A percentile compares a stretch with the other conserved stretches of the same genome.
Conservation (phyloP, 2,888 invertebrate genomes). For the Dusona sp. region DNA sequence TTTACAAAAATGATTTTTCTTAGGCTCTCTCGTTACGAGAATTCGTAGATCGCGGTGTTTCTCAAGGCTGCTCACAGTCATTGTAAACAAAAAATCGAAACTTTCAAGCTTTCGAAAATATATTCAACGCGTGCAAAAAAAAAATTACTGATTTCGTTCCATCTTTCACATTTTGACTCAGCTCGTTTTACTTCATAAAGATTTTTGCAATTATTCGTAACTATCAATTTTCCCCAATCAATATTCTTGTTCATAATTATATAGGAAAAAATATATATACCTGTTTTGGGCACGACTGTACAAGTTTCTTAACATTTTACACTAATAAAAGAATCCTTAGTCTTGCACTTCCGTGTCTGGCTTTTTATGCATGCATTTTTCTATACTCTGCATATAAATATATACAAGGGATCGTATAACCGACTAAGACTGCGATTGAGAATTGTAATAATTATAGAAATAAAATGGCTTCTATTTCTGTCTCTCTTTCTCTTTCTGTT, state of each 20-base stretch:
- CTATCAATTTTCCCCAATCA: too few species aligned
- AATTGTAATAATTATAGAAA: constrained; percentile 52
- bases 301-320: background rate
- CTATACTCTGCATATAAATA: background rate
- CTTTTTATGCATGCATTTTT: background rate
- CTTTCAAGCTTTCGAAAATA: background rate
- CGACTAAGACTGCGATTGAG: constrained; percentile 23
- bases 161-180: background rate
- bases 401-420: constrained; percentile 14
- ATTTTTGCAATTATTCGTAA: background rate
- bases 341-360: constrained; percentile 41
- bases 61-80: background rate
- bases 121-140: background rate
- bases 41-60: background rate
- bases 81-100: background rate
- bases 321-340: constrained; percentile 9
- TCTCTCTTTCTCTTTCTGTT: constrained; percentile 3
- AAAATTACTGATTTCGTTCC: background rate
- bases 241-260: background rate
- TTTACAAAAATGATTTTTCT: constrained; percentile 15
- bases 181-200: background rate
- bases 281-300: background rate
- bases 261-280: background rate
- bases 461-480: constrained; percentile 45
- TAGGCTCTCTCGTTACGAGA: constrained; percentile 10